These are phyloP conservation scores for Rhopilema esculentum DNA, from an alignment of 30 jellyfish, hydroid and myxozoan genomes.

Conservation along the genomic window DNA sequence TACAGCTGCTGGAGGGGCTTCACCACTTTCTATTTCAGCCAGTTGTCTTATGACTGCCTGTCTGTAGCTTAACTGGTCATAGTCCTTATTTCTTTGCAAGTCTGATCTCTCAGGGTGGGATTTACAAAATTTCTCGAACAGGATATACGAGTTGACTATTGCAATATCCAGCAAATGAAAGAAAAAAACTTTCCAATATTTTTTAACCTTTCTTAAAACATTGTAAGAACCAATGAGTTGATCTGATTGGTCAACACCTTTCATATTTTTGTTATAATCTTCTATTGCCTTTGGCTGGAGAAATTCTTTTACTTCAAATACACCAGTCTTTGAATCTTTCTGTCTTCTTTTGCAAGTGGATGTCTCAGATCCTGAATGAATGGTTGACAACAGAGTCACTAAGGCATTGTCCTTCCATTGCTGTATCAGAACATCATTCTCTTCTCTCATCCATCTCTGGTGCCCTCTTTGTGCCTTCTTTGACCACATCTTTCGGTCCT, in stretches of 20 bases:
- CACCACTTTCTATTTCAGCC: too few relatives aligned
- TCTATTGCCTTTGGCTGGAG: too few relatives aligned
- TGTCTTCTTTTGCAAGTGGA: neutral
- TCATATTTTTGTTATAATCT: too few relatives aligned
- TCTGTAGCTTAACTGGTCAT: slow-evolving; percentile 8
- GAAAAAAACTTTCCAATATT: slow-evolving; percentile 35
- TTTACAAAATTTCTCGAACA: too few relatives aligned
- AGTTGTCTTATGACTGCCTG: slow-evolving; percentile 4
- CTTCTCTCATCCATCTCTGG: neutral
- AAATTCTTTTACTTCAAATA: neutral
- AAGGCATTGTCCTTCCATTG: slow-evolving; percentile 22
- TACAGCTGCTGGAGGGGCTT: too few relatives aligned
- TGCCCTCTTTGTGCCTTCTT: too few relatives aligned
- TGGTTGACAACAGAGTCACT: too few relatives aligned
- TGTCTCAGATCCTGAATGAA: neutral
- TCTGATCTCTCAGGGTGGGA: neutral
- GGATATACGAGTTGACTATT: slow-evolving; percentile 21
- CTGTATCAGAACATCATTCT: neutral
- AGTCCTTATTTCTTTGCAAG: neutral
- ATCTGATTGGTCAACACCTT: too few relatives aligned
- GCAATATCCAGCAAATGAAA: slow-evolving; percentile 41
- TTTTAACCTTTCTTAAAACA: slow-evolving; percentile 12
- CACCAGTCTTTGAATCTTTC: slow-evolving; percentile 8
- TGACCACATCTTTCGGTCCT: too few relatives aligned
- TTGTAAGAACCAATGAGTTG: too few relatives aligned